Evolutionary conservation across 1,140 invertebrate genomes (phyloP).

Genomic region (Meteorus sp.): DNA sequence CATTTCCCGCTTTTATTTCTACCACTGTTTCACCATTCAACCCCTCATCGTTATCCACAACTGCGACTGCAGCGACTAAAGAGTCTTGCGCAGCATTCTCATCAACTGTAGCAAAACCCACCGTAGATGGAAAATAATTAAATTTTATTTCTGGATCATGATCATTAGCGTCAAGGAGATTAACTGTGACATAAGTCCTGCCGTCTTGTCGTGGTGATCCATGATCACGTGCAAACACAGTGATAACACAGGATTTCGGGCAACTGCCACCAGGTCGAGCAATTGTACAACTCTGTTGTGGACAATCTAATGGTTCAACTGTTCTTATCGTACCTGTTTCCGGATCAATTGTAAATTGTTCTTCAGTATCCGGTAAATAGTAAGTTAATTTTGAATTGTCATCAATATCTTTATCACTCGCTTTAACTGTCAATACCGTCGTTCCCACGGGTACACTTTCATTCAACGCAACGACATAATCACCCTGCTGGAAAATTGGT

Average conservation of each 20-base stretch:
- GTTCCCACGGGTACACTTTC: constrained; percentile 90
- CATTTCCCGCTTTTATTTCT: constrained; percentile 85
- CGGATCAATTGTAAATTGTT: constrained; percentile 85
- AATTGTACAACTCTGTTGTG: constrained; percentile 67
- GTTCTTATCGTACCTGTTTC: constrained; percentile 86
- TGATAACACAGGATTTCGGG: constrained; percentile 90
- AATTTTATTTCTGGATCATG: constrained; percentile 92
- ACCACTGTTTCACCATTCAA: constrained; percentile 85
- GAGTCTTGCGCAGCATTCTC: constrained; percentile 89
- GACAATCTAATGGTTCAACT: constrained; percentile 77
- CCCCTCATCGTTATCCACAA: constrained; percentile 88
- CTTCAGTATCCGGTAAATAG: constrained; percentile 80
- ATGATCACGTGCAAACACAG: constrained; percentile 90
- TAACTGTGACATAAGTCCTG: constrained; percentile 92
- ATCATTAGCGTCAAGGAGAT: constrained; percentile 91
- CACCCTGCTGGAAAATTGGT: constrained; percentile 89
- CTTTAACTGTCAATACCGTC: constrained; percentile 84
- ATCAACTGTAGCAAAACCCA: constrained; percentile 85
- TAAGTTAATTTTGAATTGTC: constrained; percentile 93
- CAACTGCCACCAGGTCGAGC: constrained; percentile 63
- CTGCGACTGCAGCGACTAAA: constrained; percentile 90
- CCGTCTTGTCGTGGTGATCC: constrained; percentile 88
- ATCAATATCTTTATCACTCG: constrained; percentile 88
- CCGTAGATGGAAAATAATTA: constrained; percentile 81
- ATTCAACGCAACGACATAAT: constrained; percentile 88